A percentile compares a stretch with the other conserved stretches of the same genome.
Conservation (phyloP, 2,888 invertebrate species). For the Caenorhabditis japonica region DNA sequence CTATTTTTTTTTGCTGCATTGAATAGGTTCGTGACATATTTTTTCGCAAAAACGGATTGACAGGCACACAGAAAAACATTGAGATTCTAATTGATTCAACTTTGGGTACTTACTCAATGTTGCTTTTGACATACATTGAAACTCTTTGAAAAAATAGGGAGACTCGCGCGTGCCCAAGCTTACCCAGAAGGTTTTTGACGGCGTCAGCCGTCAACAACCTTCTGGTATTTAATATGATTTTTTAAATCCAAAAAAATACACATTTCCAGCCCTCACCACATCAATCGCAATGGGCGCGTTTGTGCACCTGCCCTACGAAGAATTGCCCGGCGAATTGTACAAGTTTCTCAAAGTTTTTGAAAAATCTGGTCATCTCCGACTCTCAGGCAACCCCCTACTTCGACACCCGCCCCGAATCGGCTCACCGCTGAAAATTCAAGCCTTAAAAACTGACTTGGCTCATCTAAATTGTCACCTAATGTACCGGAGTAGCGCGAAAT, state of each 20-base stretch:
- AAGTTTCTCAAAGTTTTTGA: slow-evolving; percentile 27
- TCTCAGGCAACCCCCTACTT: slow-evolving; percentile 20
- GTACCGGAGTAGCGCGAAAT: slow-evolving; percentile 22
- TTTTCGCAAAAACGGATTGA: too few species aligned
- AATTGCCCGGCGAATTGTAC: slow-evolving; percentile 27
- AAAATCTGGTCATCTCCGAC: slow-evolving; percentile 20
- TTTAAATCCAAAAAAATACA: too few species aligned
- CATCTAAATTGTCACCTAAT: slow-evolving; percentile 34
- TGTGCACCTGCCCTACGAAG: slow-evolving; percentile 28
- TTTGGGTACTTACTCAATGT: too few species aligned
- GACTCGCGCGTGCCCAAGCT: too few species aligned
- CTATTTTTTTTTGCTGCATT: background rate
- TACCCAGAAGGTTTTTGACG: too few species aligned
- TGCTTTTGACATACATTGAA: too few species aligned
- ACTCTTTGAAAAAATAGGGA: too few species aligned
- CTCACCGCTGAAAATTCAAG: slow-evolving; percentile 4
- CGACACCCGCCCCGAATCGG: slow-evolving; percentile 10
- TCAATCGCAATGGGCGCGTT: slow-evolving; percentile 46
- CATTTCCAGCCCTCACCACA: slow-evolving; percentile 25
- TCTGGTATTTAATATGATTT: too few species aligned
- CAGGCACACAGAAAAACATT: too few species aligned
- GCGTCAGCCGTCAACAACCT: too few species aligned
- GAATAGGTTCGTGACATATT: too few species aligned
- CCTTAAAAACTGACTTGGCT: slow-evolving; percentile 16
- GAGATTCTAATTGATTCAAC: too few species aligned